Percentiles rank a stretch among this genome's conserved stretches.
These are phyloP conservation scores for Mechanitis messenoides DNA, from an alignment of 2,888 invertebrate genomes.

Conservation along the genomic window DNA sequence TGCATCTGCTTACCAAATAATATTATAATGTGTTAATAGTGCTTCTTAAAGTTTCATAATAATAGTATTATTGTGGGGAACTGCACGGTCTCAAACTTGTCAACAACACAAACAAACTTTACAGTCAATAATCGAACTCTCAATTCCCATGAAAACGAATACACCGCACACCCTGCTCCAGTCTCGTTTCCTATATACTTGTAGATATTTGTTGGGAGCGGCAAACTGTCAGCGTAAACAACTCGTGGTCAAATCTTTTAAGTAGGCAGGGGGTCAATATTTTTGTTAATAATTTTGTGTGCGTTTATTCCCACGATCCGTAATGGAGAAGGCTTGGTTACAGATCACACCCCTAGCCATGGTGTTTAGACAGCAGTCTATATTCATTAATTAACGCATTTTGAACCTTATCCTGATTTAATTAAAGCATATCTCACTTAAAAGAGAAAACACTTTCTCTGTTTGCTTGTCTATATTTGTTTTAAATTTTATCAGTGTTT, in stretches of 20 bases:
- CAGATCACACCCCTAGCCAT: slow-evolving; percentile 56
- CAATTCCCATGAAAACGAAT: slow-evolving; percentile 47
- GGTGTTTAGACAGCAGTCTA: slow-evolving; percentile 46
- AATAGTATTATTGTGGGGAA: background rate
- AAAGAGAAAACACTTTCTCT: slow-evolving; percentile 16
- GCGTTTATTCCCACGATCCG: slow-evolving; percentile 63
- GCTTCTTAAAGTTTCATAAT: background rate
- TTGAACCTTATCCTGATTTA: slow-evolving; percentile 12
- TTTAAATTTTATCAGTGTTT: slow-evolving; percentile 4
- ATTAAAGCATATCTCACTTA: slow-evolving; percentile 2
- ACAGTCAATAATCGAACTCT: slow-evolving; percentile 35
- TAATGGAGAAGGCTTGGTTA: slow-evolving; percentile 59
- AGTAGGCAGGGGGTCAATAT: slow-evolving; percentile 75
- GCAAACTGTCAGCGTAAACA: slow-evolving; percentile 70
- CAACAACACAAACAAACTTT: slow-evolving; percentile 17
- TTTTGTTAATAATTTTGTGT: slow-evolving; percentile 74
- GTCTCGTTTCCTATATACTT: slow-evolving; percentile 65
- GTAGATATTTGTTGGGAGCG: slow-evolving; percentile 64
- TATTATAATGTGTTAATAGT: too few relatives aligned
- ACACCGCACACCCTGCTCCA: slow-evolving; percentile 33
- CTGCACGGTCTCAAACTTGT: background rate
- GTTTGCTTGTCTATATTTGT: slow-evolving; percentile 7
- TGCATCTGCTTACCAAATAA: too few relatives aligned
- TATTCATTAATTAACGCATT: slow-evolving; percentile 29
- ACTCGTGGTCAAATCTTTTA: slow-evolving; percentile 72